Percentiles rank a stretch among this genome's conserved stretches.
These are phyloP conservation scores for Dendrophyllia cribrosa DNA, from an alignment of 64 coral and sea anemone genomes.

Conservation along the genomic window DNA sequence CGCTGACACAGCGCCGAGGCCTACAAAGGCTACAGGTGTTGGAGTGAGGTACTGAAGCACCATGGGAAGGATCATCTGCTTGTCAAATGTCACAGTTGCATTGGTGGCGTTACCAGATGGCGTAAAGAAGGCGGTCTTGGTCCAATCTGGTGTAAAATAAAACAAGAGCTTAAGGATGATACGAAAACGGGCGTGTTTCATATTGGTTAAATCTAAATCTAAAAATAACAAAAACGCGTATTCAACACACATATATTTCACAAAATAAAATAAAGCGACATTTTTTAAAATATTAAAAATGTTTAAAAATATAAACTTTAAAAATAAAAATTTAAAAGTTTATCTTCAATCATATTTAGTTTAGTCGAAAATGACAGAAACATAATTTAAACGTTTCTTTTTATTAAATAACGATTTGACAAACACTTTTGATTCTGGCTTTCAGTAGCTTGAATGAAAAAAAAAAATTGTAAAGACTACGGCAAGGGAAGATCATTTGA, in stretches of 20 bases:
- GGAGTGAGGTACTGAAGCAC: slow-evolving; percentile 87
- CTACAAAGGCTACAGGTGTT: slow-evolving; percentile 68
- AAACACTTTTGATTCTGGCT: no score
- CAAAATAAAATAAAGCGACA: no score
- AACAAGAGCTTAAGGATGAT: neutral
- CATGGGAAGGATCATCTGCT: slow-evolving; percentile 74
- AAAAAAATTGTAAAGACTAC: no score
- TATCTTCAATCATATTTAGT: no score
- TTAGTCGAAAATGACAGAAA: no score
- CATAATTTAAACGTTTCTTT: no score
- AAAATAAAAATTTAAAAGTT: no score
- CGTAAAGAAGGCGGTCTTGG: slow-evolving; percentile 64
- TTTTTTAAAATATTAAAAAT: no score
- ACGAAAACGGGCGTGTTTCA: neutral
- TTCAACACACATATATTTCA: neutral
- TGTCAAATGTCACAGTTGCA: slow-evolving; percentile 50
- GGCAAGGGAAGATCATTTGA: no score
- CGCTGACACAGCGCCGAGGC: slow-evolving; percentile 85
- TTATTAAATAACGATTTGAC: no score
- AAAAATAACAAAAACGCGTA: neutral
- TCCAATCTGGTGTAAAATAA: slow-evolving; percentile 61
- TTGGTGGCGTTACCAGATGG: slow-evolving; percentile 54
- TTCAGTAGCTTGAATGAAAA: no score
- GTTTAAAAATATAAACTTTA: no score
- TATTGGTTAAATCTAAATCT: neutral